Percentiles rank a stretch among this genome's conserved stretches.
phyloP scores from a whole-genome alignment of 2,797 vertebrate genomes.

The Sarcoramphus papa region DNA sequence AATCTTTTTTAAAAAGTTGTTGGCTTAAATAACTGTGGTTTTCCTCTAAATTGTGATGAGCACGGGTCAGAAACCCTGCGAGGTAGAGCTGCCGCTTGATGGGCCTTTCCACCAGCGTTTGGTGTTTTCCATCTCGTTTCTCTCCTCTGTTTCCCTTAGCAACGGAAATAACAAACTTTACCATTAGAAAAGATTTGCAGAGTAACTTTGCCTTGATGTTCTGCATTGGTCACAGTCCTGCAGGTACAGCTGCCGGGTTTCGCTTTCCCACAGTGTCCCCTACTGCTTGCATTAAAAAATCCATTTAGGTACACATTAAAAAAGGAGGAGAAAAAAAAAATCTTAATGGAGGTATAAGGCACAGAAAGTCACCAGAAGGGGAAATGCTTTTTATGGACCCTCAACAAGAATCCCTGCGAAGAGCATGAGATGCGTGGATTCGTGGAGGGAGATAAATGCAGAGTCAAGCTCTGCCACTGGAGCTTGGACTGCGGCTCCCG shows the following conservation, averaged over 20 bases:
- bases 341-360: not conserved
- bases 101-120: not conserved
- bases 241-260: constrained; percentile 41
- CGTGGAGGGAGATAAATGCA: not conserved
- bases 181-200: not conserved
- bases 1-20: not conserved
- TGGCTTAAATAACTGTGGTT: not conserved
- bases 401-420: not conserved
- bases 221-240: not conserved
- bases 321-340: not conserved
- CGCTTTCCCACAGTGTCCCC: constrained; percentile 65
- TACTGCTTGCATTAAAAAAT: constrained; percentile 51
- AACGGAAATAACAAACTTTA: constrained; percentile 18
- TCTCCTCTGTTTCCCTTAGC: not conserved
- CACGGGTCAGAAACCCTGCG: not conserved
- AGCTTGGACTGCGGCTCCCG: not conserved
- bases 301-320: not conserved
- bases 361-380: not conserved
- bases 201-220: not conserved
- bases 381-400: not conserved
- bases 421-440: not conserved
- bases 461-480: not conserved
- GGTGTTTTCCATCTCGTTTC: not conserved
- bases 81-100: not conserved
- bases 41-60: not conserved